phyloP scores from a whole-genome alignment of 2,888 invertebrate genomes.

The Steromphala cineraria region DNA sequence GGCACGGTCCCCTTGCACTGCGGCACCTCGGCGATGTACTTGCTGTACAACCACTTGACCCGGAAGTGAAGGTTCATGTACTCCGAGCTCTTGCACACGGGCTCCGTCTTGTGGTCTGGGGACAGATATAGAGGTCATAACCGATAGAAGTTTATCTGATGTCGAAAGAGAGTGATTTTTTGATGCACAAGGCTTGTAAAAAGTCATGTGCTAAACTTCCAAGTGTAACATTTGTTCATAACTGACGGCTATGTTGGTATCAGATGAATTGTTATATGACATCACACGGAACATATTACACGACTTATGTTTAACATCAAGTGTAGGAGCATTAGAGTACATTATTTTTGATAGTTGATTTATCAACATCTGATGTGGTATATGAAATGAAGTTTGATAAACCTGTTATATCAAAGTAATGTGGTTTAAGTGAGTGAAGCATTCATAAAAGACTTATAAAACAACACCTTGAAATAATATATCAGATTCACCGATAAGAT shows the following conservation, averaged over 20 bases:
- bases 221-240: too few relatives aligned
- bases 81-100: slow-evolving; percentile 96
- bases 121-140: neutral
- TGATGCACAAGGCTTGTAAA: too few relatives aligned
- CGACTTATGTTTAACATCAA: too few relatives aligned
- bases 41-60: slow-evolving; percentile 98
- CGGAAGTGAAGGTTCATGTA: slow-evolving; percentile 99
- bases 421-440: neutral
- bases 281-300: too few relatives aligned
- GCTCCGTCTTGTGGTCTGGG: slow-evolving; percentile 92
- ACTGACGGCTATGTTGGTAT: too few relatives aligned
- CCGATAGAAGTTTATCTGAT: too few relatives aligned
- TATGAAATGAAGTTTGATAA: neutral
- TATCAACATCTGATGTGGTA: neutral
- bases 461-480: neutral
- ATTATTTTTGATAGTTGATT: too few relatives aligned
- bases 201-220: too few relatives aligned
- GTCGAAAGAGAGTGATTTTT: too few relatives aligned
- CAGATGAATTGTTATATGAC: too few relatives aligned
- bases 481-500: too few relatives aligned
- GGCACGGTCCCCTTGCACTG: slow-evolving; percentile 97
- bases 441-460: neutral
- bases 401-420: neutral
- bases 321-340: too few relatives aligned
- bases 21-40: slow-evolving; percentile 97